These are phyloP conservation scores for Falco peregrinus DNA, from an alignment of 2,797 vertebrate species.

Conservation along the genomic window DNA sequence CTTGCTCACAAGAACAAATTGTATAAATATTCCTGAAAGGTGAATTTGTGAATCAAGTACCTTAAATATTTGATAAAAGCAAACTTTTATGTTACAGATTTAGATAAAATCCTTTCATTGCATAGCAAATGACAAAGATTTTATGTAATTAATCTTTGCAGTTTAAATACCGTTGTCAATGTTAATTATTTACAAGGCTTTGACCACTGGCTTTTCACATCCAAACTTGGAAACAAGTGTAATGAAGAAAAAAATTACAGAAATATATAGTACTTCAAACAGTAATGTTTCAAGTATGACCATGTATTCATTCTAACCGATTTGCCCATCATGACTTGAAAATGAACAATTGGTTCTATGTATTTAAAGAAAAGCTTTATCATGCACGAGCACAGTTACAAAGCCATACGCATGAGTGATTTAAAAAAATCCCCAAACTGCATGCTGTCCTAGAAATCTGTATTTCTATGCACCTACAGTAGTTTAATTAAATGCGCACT, in stretches of 20 bases:
- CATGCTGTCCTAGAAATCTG: background rate
- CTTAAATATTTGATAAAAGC: background rate
- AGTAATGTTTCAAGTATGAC: background rate
- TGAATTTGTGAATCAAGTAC: background rate
- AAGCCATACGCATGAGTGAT: background rate
- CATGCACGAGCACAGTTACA: background rate
- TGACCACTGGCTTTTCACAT: background rate
- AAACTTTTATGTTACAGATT: background rate
- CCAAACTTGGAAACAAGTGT: background rate
- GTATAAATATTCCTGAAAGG: background rate
- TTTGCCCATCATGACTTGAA: background rate
- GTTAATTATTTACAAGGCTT: background rate
- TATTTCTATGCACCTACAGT: background rate
- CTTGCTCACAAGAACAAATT: background rate
- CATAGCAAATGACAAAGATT: background rate
- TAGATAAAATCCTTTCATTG: background rate
- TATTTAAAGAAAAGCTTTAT: background rate
- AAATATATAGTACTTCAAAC: background rate
- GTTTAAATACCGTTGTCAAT: background rate
- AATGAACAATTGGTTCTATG: background rate
- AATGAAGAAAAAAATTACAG: background rate
- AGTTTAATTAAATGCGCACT: conserved; percentile 30
- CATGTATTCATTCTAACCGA: background rate
- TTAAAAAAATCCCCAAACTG: background rate
- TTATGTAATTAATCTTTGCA: background rate